Conservation (phyloP, 2,888 invertebrate species). For the Synanthedon vespiformis region DNA sequence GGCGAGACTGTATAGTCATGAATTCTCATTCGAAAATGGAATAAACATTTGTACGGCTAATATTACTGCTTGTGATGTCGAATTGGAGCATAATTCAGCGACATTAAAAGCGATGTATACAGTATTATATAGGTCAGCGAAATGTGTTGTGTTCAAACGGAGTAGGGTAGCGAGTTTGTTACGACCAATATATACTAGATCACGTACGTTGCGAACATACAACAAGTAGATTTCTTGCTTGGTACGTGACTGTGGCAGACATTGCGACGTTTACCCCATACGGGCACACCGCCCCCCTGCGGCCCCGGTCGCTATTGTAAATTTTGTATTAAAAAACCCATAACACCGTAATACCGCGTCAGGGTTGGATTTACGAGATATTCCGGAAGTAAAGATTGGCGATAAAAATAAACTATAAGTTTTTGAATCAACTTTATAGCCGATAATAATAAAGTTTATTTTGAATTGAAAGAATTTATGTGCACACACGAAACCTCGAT, state of each 20-base stretch:
- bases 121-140: background rate
- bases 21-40: too few species aligned
- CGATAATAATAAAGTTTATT: too few species aligned
- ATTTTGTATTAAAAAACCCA: background rate
- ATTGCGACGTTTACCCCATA: background rate
- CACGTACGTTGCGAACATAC: background rate
- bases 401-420: too few species aligned
- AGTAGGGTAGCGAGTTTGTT: background rate
- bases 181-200: background rate
- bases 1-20: too few species aligned
- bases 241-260: background rate
- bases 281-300: too few species aligned
- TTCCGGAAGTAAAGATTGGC: too few species aligned
- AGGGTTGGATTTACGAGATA: too few species aligned
- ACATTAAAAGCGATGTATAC: background rate
- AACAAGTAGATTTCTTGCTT: background rate
- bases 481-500: too few species aligned
- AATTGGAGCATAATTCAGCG: background rate
- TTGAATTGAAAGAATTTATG: too few species aligned
- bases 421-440: too few species aligned
- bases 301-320: background rate
- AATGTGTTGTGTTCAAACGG: background rate
- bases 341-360: too few species aligned
- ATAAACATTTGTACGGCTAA: background rate
- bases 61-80: background rate